Percentiles rank a stretch among this genome's conserved stretches.
Evolutionary conservation across 2,113 vertebrate genomes (phyloP).

Genomic region (Sinocyclocheilus maitianheensis): DNA sequence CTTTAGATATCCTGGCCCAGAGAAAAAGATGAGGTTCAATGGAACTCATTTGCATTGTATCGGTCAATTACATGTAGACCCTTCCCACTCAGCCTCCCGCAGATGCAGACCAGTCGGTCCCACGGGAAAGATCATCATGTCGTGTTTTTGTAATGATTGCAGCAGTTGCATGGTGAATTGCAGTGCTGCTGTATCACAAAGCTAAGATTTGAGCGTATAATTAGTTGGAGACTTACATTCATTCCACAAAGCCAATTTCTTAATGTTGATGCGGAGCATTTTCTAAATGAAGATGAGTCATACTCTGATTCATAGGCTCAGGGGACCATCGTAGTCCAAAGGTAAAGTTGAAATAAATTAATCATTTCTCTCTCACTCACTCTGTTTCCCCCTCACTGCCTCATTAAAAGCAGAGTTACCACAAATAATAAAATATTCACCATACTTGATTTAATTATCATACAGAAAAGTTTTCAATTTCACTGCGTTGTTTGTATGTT

Average conservation of each 20-base stretch:
- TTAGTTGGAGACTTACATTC: constrained; percentile 52
- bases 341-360: constrained; percentile 60
- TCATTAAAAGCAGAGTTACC: constrained; percentile 51
- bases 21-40: neutral
- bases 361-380: constrained; percentile 43
- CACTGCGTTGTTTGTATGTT: constrained; percentile 39
- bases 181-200: constrained; percentile 19
- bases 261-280: constrained; percentile 49
- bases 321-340: constrained; percentile 57
- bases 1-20: neutral
- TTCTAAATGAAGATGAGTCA: constrained; percentile 62
- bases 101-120: neutral
- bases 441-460: constrained; percentile 52
- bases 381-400: constrained; percentile 29
- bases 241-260: constrained; percentile 50
- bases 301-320: constrained; percentile 57
- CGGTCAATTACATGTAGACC: constrained; percentile 13
- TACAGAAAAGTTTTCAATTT: constrained; percentile 27
- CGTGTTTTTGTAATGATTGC: constrained; percentile 44
- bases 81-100: constrained; percentile 10
- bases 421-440: constrained; percentile 40
- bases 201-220: constrained; percentile 52
- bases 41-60: constrained; percentile 35
- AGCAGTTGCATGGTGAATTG: constrained; percentile 31
- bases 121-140: constrained; percentile 4